Conservation (phyloP, 2,113 vertebrate species). For the Callorhinus ursinus region DNA sequence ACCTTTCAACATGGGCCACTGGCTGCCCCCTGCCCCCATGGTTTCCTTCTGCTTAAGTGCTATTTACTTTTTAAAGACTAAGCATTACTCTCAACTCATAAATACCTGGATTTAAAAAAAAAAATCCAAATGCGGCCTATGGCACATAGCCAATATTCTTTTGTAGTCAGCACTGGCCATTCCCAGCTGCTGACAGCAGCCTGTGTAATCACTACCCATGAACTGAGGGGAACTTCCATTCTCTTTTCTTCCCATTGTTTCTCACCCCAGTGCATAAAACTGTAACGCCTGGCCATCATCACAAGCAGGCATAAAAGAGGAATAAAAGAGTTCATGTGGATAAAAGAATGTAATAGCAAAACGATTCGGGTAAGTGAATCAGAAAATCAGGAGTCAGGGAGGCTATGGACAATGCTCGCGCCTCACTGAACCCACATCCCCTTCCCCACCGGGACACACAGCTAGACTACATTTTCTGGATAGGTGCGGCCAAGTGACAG, state of each 20-base stretch:
- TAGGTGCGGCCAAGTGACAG: background rate
- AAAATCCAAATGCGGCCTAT: conserved; percentile 40
- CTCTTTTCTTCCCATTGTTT: background rate
- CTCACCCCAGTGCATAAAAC: conserved; percentile 18
- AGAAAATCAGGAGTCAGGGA: background rate
- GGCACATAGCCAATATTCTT: background rate
- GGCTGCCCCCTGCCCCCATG: background rate
- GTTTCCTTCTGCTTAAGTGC: background rate
- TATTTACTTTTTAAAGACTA: conserved; percentile 45
- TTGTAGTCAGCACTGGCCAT: background rate
- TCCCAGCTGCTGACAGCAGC: background rate
- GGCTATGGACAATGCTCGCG: background rate
- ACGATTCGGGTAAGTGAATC: background rate
- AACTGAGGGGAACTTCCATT: background rate
- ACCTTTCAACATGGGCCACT: background rate
- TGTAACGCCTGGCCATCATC: background rate
- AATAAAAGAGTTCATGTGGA: background rate
- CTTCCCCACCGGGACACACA: background rate
- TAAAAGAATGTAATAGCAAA: background rate
- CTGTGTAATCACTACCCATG: background rate
- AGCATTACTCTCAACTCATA: conserved; percentile 42
- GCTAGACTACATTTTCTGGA: background rate
- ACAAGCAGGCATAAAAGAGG: background rate
- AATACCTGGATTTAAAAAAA: background rate
- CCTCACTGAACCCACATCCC: background rate